Conservation (phyloP, 2,797 vertebrate genomes). For the Phataginus tricuspis region DNA sequence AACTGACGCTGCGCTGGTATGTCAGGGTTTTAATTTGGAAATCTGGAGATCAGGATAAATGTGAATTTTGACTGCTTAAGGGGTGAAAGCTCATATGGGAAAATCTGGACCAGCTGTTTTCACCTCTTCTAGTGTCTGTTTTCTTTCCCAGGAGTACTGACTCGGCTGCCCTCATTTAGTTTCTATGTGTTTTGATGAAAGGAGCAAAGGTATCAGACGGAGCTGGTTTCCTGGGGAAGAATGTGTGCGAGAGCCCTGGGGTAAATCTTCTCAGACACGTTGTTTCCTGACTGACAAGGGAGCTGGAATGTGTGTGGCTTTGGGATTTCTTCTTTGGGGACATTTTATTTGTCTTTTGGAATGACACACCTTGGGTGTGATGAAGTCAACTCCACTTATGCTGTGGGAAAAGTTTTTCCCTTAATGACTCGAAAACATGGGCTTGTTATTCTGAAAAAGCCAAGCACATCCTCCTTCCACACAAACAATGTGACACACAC, state of each 20-base stretch:
- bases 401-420: conserved; percentile 72
- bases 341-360: conserved; percentile 60
- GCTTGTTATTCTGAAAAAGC: conserved; percentile 83
- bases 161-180: background rate
- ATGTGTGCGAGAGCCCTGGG: background rate
- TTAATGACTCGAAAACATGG: conserved; percentile 79
- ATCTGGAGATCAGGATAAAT: background rate
- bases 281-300: background rate
- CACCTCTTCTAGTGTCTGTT: background rate
- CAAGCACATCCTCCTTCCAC: conserved; percentile 80
- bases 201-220: background rate
- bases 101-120: background rate
- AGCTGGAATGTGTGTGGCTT: background rate
- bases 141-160: background rate
- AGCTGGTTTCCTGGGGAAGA: background rate
- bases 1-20: background rate
- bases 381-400: conserved; percentile 20
- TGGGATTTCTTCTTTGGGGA: background rate
- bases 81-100: background rate
- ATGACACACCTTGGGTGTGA: conserved; percentile 53
- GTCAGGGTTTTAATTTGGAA: background rate
- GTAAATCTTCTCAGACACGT: background rate
- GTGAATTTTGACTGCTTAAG: background rate
- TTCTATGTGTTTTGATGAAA: conserved; percentile 27
- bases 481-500: conserved; percentile 85